Conservation (phyloP, 1,140 invertebrate genomes). For the Tetraneura akinire region DNA sequence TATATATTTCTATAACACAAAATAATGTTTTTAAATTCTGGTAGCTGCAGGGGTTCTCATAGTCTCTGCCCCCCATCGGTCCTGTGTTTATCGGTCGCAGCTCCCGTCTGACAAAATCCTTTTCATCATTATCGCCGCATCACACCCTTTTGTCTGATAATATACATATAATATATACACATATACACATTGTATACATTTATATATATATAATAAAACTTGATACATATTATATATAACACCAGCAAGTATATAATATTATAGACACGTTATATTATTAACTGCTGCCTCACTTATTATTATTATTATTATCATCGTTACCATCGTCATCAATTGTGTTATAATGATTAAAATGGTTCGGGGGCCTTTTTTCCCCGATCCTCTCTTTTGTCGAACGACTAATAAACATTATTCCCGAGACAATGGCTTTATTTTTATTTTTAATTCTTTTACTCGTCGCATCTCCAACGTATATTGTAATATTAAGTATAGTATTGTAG, state of each 20-base stretch:
- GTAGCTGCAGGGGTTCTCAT: slow-evolving; percentile 51
- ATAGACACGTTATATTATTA: slow-evolving; percentile 41
- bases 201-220: slow-evolving; percentile 25
- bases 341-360: slow-evolving; percentile 51
- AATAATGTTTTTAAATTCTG: slow-evolving; percentile 48
- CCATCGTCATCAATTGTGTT: slow-evolving; percentile 51
- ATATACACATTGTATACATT: slow-evolving; percentile 11
- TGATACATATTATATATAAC: slow-evolving; percentile 48
- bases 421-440: slow-evolving; percentile 29
- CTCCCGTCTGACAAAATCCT: slow-evolving; percentile 51
- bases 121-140: slow-evolving; percentile 51
- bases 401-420: slow-evolving; percentile 49
- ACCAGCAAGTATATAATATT: slow-evolving; percentile 21
- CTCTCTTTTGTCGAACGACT: slow-evolving; percentile 41
- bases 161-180: too few species aligned
- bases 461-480: too few species aligned
- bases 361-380: slow-evolving; percentile 37
- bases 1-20: too few species aligned
- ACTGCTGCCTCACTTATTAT: slow-evolving; percentile 51
- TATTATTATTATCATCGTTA: slow-evolving; percentile 47
- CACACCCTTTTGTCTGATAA: slow-evolving; percentile 49
- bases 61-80: slow-evolving; percentile 45
- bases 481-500: too few species aligned
- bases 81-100: slow-evolving; percentile 51
- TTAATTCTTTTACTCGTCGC: slow-evolving; percentile 11